Conservation (phyloP, 1,140 invertebrate species). For the Zaprionus africanus region DNA sequence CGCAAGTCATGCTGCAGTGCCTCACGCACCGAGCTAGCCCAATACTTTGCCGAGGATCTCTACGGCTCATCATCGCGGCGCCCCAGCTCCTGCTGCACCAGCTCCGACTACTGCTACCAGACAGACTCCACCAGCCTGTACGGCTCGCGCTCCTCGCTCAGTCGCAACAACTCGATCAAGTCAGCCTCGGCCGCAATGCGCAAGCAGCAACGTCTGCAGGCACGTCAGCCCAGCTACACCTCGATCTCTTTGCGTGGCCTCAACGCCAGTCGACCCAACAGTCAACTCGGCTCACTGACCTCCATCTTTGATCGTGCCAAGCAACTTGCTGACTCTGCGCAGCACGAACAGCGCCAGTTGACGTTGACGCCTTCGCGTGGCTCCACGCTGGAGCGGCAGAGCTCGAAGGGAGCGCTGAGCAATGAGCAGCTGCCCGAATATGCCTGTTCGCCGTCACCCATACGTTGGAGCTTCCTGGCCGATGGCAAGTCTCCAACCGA, state of each 20-base stretch:
- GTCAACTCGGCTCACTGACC: conserved; percentile 75
- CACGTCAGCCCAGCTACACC: conserved; percentile 79
- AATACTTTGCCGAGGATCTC: conserved; percentile 79
- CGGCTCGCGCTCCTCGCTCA: conserved; percentile 77
- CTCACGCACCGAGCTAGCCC: conserved; percentile 73
- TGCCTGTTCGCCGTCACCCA: conserved; percentile 80
- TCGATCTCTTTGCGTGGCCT: conserved; percentile 76
- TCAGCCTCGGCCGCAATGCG: conserved; percentile 74
- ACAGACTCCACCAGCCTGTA: conserved; percentile 82
- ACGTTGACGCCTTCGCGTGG: conserved; percentile 53
- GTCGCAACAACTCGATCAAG: conserved; percentile 81
- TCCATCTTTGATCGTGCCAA: conserved; percentile 81
- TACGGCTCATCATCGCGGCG: conserved; percentile 71
- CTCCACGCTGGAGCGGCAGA: conserved; percentile 76
- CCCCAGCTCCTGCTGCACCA: conserved; percentile 80
- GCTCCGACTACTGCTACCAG: conserved; percentile 83
- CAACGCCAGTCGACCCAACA: conserved; percentile 72
- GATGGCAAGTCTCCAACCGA: conserved; percentile 75
- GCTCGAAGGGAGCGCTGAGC: conserved; percentile 71
- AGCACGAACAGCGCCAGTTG: conserved; percentile 24
- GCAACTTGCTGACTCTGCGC: conserved; percentile 41
- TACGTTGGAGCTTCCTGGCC: conserved; percentile 82
- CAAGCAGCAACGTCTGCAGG: conserved; percentile 65
- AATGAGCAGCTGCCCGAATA: conserved; percentile 82
- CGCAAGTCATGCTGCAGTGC: conserved; percentile 67